Conservation (phyloP, 2,797 vertebrate species). For the Ptychadena robeensis region DNA sequence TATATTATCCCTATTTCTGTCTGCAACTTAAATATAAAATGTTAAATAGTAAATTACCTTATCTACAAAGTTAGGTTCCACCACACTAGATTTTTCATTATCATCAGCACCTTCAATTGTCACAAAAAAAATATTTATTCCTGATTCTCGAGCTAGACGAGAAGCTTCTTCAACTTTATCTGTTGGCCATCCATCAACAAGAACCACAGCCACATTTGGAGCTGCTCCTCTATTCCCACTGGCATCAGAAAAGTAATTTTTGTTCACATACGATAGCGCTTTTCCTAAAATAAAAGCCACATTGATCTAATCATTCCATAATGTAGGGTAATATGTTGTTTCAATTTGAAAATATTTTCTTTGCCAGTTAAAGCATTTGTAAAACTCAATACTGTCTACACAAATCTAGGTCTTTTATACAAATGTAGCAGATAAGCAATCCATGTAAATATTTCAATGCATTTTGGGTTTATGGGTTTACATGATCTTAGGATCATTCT, state of each 20-base stretch:
- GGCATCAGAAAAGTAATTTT: constrained; percentile 89
- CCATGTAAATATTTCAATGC: too few species aligned
- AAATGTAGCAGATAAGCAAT: too few species aligned
- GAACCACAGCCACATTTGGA: constrained; percentile 89
- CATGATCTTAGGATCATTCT: too few species aligned
- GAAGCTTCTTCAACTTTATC: constrained; percentile 94
- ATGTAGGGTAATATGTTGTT: neutral
- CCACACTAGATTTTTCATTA: constrained; percentile 85
- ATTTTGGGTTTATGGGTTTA: too few species aligned
- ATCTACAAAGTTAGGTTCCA: constrained; percentile 90
- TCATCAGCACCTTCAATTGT: constrained; percentile 92
- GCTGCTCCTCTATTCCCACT: constrained; percentile 91
- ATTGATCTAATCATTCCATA: neutral
- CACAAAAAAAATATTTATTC: constrained; percentile 97
- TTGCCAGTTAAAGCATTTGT: too few species aligned
- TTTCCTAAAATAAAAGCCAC: constrained; percentile 76
- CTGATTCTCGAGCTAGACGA: constrained; percentile 90
- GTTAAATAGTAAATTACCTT: constrained; percentile 79
- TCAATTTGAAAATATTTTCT: too few species aligned
- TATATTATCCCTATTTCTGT: too few species aligned
- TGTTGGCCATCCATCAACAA: constrained; percentile 97
- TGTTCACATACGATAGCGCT: constrained; percentile 91
- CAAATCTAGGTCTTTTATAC: too few species aligned
- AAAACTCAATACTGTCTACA: too few species aligned
- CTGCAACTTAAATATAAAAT: neutral